Base-by-base conservation (phyloP, 2,113 vertebrate genomes). In the Semnornis frantzii region DNA sequence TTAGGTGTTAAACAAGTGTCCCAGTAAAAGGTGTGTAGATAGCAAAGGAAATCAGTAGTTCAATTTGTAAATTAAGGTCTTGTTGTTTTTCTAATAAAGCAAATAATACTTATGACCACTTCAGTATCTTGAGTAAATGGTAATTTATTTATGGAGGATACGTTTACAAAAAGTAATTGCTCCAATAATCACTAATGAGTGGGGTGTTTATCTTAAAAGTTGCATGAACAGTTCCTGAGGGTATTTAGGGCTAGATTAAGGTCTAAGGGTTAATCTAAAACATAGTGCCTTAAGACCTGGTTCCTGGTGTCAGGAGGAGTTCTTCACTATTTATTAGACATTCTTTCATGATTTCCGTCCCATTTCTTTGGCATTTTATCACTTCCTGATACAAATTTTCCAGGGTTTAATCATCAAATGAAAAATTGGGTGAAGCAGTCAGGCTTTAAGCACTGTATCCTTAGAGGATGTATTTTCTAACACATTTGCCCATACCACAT, bases 251-350 rank as follows among this genome's bases (percentile, higher is more conserved):
- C 94, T 87, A 89, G 69, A 83, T 59, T 78, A 73, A 94, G 95
- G 97, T 97, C 96, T 91, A 89, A 92, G 87, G 95, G 96, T 97
- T 96, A 97, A 97, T 97, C 84, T 96, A 91, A 97, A 97, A 94
- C 96, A 95, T 93, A 96, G 1, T 81, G 37, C 60, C 92, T 92
- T 95, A 93, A 96, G 79, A 82, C 66, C 42, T 76, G 23, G 50
- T 89, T 91, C 74, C 86, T 70, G 17, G 28, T 94, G 74, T 93
- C 84, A 75, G 55, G 62, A 93, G 84, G 55, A 90, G 63, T 70
- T 93, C 73, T 75, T 85, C 50, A 85, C 1, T 83, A 85, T 95
- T 95, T 94, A 83, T 81, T 95, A 70, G 87, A 78, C 74, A 86
- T 94, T 85, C 85, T 92, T 95, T 82, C 70, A 30, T 0, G 6